Base-by-base conservation (phyloP, 2,888 invertebrate species). In the Sclerodermus sp. region DNA sequence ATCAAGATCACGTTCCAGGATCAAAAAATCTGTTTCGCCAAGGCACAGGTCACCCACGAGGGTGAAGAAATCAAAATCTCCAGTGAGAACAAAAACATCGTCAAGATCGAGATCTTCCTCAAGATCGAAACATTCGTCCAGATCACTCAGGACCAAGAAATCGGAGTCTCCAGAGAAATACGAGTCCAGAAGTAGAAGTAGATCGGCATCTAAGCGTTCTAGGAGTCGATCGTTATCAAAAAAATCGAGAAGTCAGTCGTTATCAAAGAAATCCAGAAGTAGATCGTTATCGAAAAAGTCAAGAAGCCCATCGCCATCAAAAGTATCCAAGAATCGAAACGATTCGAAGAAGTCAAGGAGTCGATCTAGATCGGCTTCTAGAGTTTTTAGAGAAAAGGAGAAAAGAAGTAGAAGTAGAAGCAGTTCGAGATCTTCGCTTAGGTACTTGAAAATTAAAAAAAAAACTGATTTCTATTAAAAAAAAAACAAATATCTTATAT, bases 341-440 rank as follows among this genome's bases (percentile, higher is more conserved):
- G 42, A 56, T 17, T 60, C 62, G 46, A 57, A 68, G 47, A 65
- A 68, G 32, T 66, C 67, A 1, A 58, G 64, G 45, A 70, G 63
- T 14, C 62, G 61, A 30, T 62, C 64, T 31, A 37, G 74, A 29
- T 75, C 76, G 0, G 49, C 49, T 1, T 73, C 74, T 17, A 66
- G 70, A 49, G 51, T 54, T 12, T 70, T 66, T 6, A 66, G 70
- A 29, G 69, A 69, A 0, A 73, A 75, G 41, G 68, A 71, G 17
- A 61, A 70, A 49, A 62, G 68, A 40, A 71, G 74, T 17, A 64
- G 66, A 30, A 74, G 70, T 53, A 67, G 70, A 60, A 73, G 71
- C 49, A 76, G 70, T 44, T 74, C 74, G n/a, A 61, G 68, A 47
- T 73, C 76, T 51, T 73, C 74, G 17, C 53, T 57, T 36, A 76